Evolutionary conservation across 2,797 vertebrate genomes (phyloP), one percentile per base, ranked within the genome.

Genomic region (Chaunax sp.): DNA sequence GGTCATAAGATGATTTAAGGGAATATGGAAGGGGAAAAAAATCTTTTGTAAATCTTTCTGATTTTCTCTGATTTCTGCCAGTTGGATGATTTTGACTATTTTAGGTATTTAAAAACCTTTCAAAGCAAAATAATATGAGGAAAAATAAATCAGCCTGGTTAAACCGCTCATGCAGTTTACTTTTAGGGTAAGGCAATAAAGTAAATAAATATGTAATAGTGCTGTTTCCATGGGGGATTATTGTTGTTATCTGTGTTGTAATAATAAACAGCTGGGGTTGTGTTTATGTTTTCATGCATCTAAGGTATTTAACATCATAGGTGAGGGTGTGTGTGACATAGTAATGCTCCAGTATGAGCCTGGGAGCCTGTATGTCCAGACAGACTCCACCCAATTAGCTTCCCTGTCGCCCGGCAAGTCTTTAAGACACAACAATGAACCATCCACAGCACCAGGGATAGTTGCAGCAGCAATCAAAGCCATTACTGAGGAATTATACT

Each of bases 331-430:
- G 76, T 78, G 75, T 77, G 70, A 46, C 8, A 8, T 5, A 2
- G 43, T 74, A 69, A 78, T 35, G 72, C 64, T 57, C 57, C 50
- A 28, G 59, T 14, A 40, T 1, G 56, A 82, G 78, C 41, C 72
- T 20, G 44, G 44, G 78, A 81, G 85, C 81, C 89, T 78, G 75
- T 45, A 8, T 64, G 78, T 91, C 87, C 85, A 93, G 90, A 93
- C 90, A 55, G 84, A 80, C 90, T 88, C 85, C 89, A 87, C 88
- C 87, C 88, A 73, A 80, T 86, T 80, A 81, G 88, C 74, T 83
- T 84, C 72, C 76, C 77, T 76, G 89, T 90, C 80, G 69, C 80
- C 83, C 75, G 54, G 77, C 52, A 70, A 80, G 85, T 88, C 86
- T 86, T 64, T 69, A 79, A 84, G 64, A 72, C 71, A 70, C 86